Conservation (phyloP, 2,888 invertebrate species). For the Cheilosia vernalis region DNA sequence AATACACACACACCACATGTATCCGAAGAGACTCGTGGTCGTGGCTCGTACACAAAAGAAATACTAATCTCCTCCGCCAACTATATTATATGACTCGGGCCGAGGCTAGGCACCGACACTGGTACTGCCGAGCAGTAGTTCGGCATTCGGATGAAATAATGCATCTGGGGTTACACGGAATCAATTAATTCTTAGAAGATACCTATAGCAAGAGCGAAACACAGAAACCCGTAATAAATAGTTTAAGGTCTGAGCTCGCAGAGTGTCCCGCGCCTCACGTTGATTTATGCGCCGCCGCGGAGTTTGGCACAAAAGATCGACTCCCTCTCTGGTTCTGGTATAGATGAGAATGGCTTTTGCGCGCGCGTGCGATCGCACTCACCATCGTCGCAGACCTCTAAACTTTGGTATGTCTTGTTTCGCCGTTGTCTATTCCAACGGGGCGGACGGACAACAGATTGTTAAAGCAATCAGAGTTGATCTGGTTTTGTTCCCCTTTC, state of each 20-base stretch:
- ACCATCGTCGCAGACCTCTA: slow-evolving; percentile 31
- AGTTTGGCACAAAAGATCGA: slow-evolving; percentile 48
- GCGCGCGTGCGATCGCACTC: neutral
- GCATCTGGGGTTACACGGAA: slow-evolving; percentile 73
- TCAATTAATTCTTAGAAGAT: slow-evolving; percentile 73
- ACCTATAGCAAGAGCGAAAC: slow-evolving; percentile 42
- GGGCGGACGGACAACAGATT: slow-evolving; percentile 63
- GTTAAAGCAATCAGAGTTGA: slow-evolving; percentile 66
- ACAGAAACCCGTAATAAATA: slow-evolving; percentile 56
- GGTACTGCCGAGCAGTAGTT: slow-evolving; percentile 12
- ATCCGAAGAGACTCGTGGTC: neutral
- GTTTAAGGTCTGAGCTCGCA: slow-evolving; percentile 61
- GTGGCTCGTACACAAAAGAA: neutral
- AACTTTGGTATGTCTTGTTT: slow-evolving; percentile 51
- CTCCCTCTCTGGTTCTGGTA: slow-evolving; percentile 34
- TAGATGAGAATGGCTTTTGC: slow-evolving; percentile 33
- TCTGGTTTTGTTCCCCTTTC: slow-evolving; percentile 54
- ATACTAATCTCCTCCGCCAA: slow-evolving; percentile 4
- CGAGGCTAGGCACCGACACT: neutral
- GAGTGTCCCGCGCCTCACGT: slow-evolving; percentile 28
- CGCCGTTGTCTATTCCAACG: slow-evolving; percentile 48
- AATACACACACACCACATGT: slow-evolving; percentile 9
- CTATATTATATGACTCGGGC: no score
- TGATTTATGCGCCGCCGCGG: slow-evolving; percentile 51
- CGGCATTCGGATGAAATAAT: slow-evolving; percentile 47